Percentiles rank a stretch among this genome's conserved stretches.
Evolutionary conservation across 30 jellyfish, hydroid and myxozoan genomes (phyloP).

Genomic region (Aurelia sp.): DNA sequence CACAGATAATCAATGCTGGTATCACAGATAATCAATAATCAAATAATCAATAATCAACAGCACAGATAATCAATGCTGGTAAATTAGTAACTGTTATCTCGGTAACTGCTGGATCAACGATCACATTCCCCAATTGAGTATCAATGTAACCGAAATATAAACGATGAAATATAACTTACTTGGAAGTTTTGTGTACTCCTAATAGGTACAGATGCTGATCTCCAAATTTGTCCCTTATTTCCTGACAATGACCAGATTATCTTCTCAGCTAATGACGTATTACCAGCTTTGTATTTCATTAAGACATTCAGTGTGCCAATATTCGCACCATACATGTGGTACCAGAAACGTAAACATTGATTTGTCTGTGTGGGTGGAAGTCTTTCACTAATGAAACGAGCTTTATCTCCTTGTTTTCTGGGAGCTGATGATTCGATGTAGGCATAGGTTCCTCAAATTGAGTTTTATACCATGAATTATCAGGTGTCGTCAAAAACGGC

Average conservation of each 20-base stretch:
- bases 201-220: conserved; percentile 83
- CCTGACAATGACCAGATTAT: conserved; percentile 94
- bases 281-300: conserved; percentile 81
- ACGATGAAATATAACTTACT: conserved; percentile 9
- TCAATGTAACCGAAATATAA: too few species aligned
- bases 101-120: too few species aligned
- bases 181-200: conserved; percentile 68
- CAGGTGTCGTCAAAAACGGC: too few species aligned
- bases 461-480: too few species aligned
- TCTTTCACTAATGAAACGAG: conserved; percentile 81
- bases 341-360: conserved; percentile 91
- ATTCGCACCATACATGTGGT: conserved; percentile 86
- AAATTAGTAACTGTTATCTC: too few species aligned
- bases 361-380: conserved; percentile 33
- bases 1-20: too few species aligned
- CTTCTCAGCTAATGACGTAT: conserved; percentile 71
- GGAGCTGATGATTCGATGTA: conserved; percentile 89
- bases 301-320: conserved; percentile 86
- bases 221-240: conserved; percentile 79
- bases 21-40: too few species aligned
- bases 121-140: too few species aligned
- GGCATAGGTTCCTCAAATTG: conserved; percentile 64
- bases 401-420: conserved; percentile 80
- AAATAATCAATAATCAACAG: too few species aligned
- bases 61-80: too few species aligned